Percentiles rank a stretch among this genome's conserved stretches.
Evolutionary conservation across 1,140 invertebrate species (phyloP).

Genomic region (Antheraea mylitta): DNA sequence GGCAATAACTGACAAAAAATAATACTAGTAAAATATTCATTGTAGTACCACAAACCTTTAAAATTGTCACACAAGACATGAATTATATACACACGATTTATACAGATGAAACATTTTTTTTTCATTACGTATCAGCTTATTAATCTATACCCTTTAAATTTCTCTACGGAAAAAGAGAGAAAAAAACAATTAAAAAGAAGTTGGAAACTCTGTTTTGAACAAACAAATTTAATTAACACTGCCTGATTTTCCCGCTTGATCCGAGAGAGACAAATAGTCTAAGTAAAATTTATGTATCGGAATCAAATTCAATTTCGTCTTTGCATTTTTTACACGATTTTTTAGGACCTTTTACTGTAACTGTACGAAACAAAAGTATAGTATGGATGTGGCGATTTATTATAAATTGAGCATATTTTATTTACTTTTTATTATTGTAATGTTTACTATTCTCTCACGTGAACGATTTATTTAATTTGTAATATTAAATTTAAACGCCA

Average conservation of each 20-base stretch:
- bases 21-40: neutral
- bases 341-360: conserved; percentile 55
- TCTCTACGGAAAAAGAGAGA: conserved; percentile 35
- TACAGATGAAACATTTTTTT: neutral
- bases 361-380: conserved; percentile 35
- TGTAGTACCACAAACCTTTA: neutral
- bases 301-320: conserved; percentile 77
- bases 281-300: conserved; percentile 77
- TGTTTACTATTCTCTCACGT: too few relatives aligned
- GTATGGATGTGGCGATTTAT: conserved; percentile 38
- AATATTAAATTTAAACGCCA: too few relatives aligned
- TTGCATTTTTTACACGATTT: conserved; percentile 73
- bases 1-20: too few relatives aligned
- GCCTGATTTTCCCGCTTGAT: conserved; percentile 68
- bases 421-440: neutral
- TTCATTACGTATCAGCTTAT: neutral
- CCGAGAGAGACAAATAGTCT: conserved; percentile 72
- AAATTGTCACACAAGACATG: neutral
- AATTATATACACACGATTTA: neutral
- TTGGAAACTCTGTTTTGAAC: conserved; percentile 52
- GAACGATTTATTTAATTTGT: too few relatives aligned
- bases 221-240: conserved; percentile 74
- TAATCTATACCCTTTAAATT: neutral
- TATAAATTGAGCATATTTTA: neutral
- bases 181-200: conserved; percentile 57